Evolutionary conservation across 2,113 vertebrate species (phyloP).

Genomic region (Ploceus nigricollis): DNA sequence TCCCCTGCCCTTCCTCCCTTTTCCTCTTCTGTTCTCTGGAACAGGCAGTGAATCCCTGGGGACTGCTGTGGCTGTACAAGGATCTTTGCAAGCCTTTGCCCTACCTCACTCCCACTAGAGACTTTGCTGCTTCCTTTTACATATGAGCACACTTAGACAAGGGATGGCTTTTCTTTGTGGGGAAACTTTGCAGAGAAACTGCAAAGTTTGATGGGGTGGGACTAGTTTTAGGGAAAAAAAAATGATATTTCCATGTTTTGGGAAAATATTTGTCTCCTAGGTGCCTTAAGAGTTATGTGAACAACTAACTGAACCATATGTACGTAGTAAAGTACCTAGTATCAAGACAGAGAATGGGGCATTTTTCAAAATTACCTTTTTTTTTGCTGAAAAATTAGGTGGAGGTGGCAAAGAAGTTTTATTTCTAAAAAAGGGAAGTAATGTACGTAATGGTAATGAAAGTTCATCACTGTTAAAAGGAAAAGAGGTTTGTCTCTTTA

Average conservation of each 20-base stretch:
- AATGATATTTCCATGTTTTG: not conserved
- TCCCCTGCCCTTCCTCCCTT: slow-evolving; percentile 1
- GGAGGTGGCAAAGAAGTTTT: not conserved
- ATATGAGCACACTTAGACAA: not conserved
- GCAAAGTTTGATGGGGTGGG: not conserved
- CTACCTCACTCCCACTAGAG: not conserved
- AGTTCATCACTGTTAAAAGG: not conserved
- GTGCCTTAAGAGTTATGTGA: not conserved
- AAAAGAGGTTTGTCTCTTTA: not conserved
- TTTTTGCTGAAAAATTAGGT: not conserved
- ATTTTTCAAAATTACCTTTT: not conserved
- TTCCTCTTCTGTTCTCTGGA: slow-evolving; percentile 13
- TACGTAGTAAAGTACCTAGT: not conserved
- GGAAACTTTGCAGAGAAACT: not conserved
- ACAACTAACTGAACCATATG: not conserved
- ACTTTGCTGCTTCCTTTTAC: not conserved
- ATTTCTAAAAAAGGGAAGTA: not conserved
- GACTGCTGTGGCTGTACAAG: not conserved
- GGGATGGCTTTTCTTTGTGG: not conserved
- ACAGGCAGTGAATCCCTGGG: not conserved
- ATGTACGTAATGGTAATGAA: not conserved
- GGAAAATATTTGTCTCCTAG: not conserved
- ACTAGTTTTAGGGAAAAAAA: not conserved
- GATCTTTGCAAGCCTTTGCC: slow-evolving; percentile 8
- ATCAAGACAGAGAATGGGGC: not conserved